These are phyloP conservation scores for Eledona agricola DNA, from an alignment of 2,888 invertebrate species.

Conservation along the genomic window DNA sequence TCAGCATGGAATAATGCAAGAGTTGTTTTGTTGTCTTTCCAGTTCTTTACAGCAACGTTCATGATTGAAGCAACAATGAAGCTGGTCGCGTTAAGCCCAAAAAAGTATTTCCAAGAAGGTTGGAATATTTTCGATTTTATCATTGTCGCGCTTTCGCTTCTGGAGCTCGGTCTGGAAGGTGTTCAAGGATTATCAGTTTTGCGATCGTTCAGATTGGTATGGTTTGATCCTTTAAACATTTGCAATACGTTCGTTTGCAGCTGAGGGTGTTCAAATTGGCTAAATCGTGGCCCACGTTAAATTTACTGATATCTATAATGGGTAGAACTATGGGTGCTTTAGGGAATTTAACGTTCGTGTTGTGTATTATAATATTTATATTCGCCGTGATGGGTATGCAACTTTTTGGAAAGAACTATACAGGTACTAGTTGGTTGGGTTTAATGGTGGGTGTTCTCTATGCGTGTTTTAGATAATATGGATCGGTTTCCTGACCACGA, in stretches of 20 bases:
- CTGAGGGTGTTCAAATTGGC: conserved; percentile 98
- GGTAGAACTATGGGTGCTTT: conserved; percentile 97
- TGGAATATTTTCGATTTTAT: conserved; percentile 99
- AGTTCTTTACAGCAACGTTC: conserved; percentile 98
- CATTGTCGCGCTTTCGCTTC: conserved; percentile 93
- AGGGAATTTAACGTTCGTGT: conserved; percentile 97
- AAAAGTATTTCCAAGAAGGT: conserved; percentile 96
- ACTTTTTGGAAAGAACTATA: conserved; percentile 94
- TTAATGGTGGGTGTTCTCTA: conserved; percentile 8
- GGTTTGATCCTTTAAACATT: no score
- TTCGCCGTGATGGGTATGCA: conserved; percentile 99
- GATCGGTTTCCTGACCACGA: conserved; percentile 85
- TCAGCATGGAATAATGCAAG: background rate
- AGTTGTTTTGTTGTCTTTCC: no score
- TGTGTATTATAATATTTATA: conserved; percentile 99
- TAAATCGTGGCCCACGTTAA: conserved; percentile 98
- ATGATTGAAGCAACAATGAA: conserved; percentile 95
- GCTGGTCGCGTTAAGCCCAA: conserved; percentile 95
- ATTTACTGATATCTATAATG: conserved; percentile 98
- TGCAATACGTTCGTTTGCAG: conserved; percentile 67
- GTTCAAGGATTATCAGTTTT: conserved; percentile 97
- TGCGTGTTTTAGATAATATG: conserved; percentile 66
- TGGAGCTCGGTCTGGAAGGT: conserved; percentile 92
- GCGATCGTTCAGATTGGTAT: conserved; percentile 97
- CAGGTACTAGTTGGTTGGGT: conserved; percentile 71